Percentiles rank a stretch among this genome's conserved stretches.
Evolutionary conservation across 2,888 invertebrate species (phyloP).

Genomic region (Antheraea yamamai): DNA sequence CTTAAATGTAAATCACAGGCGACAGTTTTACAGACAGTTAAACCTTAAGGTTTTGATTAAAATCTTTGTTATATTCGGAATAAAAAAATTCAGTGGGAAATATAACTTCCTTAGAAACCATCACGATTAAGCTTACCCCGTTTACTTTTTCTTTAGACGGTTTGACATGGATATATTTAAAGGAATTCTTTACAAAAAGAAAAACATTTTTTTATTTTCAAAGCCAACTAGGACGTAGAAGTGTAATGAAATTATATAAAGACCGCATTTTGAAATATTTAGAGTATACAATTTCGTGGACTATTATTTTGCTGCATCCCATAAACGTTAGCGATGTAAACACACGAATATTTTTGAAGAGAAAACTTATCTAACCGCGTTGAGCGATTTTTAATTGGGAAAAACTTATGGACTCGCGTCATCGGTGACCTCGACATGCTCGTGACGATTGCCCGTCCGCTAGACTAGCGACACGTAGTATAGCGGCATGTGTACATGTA

Average conservation of each 20-base stretch:
- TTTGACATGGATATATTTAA: neutral
- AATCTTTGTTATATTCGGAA: neutral
- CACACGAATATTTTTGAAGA: too few species aligned
- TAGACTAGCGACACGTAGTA: too few species aligned
- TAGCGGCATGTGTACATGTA: too few species aligned
- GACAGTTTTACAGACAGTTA: neutral
- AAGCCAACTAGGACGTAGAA: neutral
- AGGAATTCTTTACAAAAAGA: neutral
- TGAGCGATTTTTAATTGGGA: too few species aligned
- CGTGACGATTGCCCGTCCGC: too few species aligned
- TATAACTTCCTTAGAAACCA: neutral
- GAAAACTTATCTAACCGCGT: too few species aligned
- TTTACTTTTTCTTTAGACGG: neutral
- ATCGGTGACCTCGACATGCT: too few species aligned
- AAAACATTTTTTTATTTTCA: neutral
- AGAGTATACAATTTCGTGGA: too few species aligned
- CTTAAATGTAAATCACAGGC: neutral
- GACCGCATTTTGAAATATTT: neutral
- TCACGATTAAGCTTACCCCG: neutral
- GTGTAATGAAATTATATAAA: neutral
- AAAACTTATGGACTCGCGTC: too few species aligned
- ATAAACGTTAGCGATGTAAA: too few species aligned
- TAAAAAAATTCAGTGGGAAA: neutral
- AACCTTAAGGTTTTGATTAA: neutral
- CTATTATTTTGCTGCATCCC: too few species aligned